These are phyloP conservation scores for Caenorhabditis sp. DNA, from an alignment of 2,888 invertebrate genomes.

Conservation along the genomic window DNA sequence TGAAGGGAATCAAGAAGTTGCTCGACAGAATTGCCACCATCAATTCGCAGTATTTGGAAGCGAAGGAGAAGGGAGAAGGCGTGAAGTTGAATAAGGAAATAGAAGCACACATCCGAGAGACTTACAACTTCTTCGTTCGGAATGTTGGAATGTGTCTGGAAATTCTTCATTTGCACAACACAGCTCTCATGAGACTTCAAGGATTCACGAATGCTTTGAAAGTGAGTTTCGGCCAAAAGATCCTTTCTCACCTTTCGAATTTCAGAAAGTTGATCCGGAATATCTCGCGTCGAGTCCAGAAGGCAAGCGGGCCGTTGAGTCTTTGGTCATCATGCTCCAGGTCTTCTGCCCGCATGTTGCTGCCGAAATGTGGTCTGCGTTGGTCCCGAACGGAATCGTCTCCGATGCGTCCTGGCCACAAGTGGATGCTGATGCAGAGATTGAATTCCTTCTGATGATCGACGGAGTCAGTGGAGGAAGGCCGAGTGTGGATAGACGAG, in stretches of 20 bases:
- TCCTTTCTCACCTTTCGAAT: not conserved
- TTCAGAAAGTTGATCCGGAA: conserved; percentile 75
- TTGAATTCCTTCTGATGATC: conserved; percentile 76
- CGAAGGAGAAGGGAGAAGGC: conserved; percentile 18
- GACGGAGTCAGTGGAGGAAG: conserved; percentile 74
- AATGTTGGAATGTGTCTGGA: conserved; percentile 79
- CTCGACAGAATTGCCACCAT: conserved; percentile 75
- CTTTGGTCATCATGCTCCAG: conserved; percentile 81
- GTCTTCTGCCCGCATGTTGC: conserved; percentile 60
- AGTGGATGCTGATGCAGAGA: conserved; percentile 74
- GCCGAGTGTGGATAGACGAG: conserved; percentile 63
- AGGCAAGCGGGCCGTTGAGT: conserved; percentile 76
- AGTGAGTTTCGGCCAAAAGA: conserved; percentile 37
- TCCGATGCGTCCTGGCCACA: conserved; percentile 76
- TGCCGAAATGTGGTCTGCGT: conserved; percentile 52
- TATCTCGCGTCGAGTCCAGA: conserved; percentile 73
- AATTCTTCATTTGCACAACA: conserved; percentile 79
- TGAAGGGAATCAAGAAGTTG: conserved; percentile 76
- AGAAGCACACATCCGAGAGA: conserved; percentile 69
- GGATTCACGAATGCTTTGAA: conserved; percentile 76
- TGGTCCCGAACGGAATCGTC: conserved; percentile 12
- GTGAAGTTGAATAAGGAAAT: conserved; percentile 12
- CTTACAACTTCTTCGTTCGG: conserved; percentile 79
- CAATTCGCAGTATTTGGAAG: conserved; percentile 70
- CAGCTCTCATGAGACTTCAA: conserved; percentile 75